phyloP scores from a whole-genome alignment of 2,797 vertebrate species.

The Psittacula echo region DNA sequence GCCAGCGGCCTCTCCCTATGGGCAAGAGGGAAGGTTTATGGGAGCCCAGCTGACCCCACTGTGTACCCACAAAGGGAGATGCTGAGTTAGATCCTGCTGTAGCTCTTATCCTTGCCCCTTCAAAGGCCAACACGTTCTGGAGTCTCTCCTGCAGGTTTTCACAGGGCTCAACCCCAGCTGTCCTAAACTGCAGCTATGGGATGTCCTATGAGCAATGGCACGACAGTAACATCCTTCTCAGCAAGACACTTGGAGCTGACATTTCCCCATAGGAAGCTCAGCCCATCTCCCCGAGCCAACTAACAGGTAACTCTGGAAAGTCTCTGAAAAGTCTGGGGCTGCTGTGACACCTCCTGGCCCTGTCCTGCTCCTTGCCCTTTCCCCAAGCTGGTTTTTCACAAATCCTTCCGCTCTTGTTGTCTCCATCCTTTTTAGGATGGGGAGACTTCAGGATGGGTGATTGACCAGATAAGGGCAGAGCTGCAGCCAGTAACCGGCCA shows the following conservation, averaged over 20 bases:
- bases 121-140: background rate
- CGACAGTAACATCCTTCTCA: background rate
- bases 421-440: background rate
- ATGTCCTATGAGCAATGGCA: rapidly evolving
- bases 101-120: background rate
- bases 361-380: background rate
- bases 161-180: background rate
- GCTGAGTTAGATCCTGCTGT: background rate
- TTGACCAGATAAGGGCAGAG: background rate
- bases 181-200: background rate
- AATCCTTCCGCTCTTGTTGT: rapidly evolving
- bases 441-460: background rate
- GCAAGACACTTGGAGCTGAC: background rate
- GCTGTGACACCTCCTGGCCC: background rate
- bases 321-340: background rate
- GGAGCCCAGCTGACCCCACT: rapidly evolving
- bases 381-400: background rate
- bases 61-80: background rate
- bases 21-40: background rate
- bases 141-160: background rate
- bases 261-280: background rate
- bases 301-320: background rate
- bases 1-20: background rate
- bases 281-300: background rate
- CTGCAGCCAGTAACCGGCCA: background rate